A percentile compares a stretch with the other conserved stretches of the same genome.
These are phyloP conservation scores for Brenthis hecate DNA, from an alignment of 2,888 invertebrate genomes.

Conservation along the genomic window DNA sequence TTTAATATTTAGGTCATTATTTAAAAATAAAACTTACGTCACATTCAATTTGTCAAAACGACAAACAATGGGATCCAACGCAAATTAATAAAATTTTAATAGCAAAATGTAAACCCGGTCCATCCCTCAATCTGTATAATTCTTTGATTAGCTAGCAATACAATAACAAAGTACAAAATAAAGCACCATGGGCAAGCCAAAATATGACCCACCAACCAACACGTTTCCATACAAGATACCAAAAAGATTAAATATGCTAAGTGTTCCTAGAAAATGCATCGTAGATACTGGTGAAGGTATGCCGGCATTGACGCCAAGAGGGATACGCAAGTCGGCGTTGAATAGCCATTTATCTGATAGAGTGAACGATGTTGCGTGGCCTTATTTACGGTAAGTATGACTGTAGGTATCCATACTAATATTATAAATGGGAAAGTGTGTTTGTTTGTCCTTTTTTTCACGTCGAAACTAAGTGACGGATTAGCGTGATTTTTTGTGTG, in stretches of 20 bases:
- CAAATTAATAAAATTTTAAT: slow-evolving; percentile 40
- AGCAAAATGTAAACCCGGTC: slow-evolving; percentile 43
- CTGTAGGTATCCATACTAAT: too few species aligned
- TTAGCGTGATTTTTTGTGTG: too few species aligned
- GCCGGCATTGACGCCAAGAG: slow-evolving; percentile 55
- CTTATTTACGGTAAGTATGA: slow-evolving; percentile 60
- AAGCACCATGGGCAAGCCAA: slow-evolving; percentile 57
- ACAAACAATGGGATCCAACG: slow-evolving; percentile 35
- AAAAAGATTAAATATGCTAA: slow-evolving; percentile 57
- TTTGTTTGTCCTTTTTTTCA: too few species aligned
- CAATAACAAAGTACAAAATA: not conserved
- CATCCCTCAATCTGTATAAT: slow-evolving; percentile 43
- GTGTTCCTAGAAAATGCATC: slow-evolving; percentile 55
- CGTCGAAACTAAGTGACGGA: too few species aligned
- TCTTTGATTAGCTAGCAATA: slow-evolving; percentile 52
- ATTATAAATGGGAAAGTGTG: too few species aligned
- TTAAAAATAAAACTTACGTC: slow-evolving; percentile 3
- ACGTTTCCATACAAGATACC: slow-evolving; percentile 61
- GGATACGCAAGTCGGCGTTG: slow-evolving; percentile 62
- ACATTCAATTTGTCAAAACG: slow-evolving; percentile 30
- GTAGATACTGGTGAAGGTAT: slow-evolving; percentile 56
- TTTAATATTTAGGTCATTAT: not conserved
- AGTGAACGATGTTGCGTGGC: slow-evolving; percentile 65
- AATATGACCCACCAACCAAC: slow-evolving; percentile 56
- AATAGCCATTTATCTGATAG: slow-evolving; percentile 52